Evolutionary conservation across 2,113 vertebrate species (phyloP).

Genomic region (Pristiophorus japonicus): DNA sequence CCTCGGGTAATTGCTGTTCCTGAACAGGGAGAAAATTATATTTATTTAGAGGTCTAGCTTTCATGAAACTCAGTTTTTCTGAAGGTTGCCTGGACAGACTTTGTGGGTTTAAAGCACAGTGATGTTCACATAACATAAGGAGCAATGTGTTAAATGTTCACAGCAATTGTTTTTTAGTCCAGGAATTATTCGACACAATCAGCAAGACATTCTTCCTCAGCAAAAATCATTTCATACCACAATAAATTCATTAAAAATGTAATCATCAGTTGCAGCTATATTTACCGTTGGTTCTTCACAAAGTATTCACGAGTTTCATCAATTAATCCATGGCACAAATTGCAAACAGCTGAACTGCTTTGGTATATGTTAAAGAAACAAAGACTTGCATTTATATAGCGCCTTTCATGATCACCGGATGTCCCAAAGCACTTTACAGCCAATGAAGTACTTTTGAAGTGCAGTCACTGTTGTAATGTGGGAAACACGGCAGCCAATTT

Average conservation of each 20-base stretch:
- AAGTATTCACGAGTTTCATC: background rate
- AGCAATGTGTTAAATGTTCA: background rate
- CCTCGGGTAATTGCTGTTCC: background rate
- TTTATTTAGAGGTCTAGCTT: background rate
- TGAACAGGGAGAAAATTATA: background rate
- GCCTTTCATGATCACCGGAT: too few relatives aligned
- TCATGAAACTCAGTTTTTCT: background rate
- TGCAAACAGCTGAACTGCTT: background rate
- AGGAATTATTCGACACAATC: background rate
- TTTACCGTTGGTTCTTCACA: background rate
- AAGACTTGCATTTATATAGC: too few relatives aligned
- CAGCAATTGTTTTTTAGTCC: background rate
- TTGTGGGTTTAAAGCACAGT: background rate
- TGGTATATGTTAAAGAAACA: too few relatives aligned
- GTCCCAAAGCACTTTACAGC: too few relatives aligned
- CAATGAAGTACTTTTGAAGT: too few relatives aligned
- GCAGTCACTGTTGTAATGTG: too few relatives aligned
- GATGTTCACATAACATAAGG: background rate
- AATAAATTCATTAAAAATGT: background rate
- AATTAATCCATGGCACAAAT: background rate
- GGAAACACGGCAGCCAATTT: too few relatives aligned
- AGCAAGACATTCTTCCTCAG: background rate
- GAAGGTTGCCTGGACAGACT: background rate
- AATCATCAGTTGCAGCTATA: background rate
- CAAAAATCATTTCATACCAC: background rate